A percentile compares a stretch with the other conserved stretches of the same genome.
These are phyloP conservation scores for Pseudolaguvia tuberculata DNA, from an alignment of 2,113 vertebrate species.

Conservation along the genomic window DNA sequence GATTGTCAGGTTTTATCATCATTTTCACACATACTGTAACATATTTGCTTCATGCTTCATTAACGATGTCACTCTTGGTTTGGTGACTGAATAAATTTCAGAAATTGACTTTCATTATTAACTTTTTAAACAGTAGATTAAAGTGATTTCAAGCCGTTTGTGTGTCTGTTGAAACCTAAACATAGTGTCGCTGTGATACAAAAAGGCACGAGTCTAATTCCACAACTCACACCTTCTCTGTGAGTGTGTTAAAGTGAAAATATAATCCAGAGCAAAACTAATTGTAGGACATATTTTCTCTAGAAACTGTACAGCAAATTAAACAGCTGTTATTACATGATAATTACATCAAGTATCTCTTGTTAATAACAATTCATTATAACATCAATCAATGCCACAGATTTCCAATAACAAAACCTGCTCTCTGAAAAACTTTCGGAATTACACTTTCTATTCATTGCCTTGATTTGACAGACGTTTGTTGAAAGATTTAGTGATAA, in stretches of 20 bases:
- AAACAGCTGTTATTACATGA: constrained; percentile 35
- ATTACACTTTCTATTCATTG: not conserved
- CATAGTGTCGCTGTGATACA: constrained; percentile 20
- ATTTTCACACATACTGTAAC: no score
- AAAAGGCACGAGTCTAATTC: constrained; percentile 43
- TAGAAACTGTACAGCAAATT: constrained; percentile 27
- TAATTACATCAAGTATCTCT: constrained; percentile 29
- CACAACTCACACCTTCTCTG: constrained; percentile 22
- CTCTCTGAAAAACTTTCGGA: not conserved
- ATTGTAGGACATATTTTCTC: constrained; percentile 8
- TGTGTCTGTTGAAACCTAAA: not conserved
- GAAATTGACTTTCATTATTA: not conserved
- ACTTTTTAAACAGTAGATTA: not conserved
- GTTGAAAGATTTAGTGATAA: not conserved
- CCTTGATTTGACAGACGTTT: not conserved
- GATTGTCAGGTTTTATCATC: constrained; percentile 2
- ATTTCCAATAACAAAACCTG: no score
- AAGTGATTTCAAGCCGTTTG: not conserved
- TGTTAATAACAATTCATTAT: constrained; percentile 51
- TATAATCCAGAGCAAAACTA: constrained; percentile 32
- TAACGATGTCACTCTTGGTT: no score
- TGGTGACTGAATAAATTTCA: no score
- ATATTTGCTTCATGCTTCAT: no score
- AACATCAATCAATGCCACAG: constrained; percentile 53
- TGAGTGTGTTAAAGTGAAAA: constrained; percentile 20